Conservation (phyloP, 92 coral and sea anemone species). For the Blastomussa wellsi region DNA sequence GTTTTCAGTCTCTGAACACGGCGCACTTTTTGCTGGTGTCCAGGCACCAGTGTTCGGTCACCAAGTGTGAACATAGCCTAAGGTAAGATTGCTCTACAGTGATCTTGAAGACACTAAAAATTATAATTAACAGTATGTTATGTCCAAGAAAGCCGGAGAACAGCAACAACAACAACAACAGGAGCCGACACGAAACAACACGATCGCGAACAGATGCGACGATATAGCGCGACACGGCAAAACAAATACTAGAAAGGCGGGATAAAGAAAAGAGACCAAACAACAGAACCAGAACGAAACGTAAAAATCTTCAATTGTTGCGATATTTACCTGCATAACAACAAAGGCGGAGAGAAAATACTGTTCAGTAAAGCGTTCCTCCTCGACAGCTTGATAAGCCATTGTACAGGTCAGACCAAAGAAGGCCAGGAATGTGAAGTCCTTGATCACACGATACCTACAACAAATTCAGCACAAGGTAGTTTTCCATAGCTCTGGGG, state of each 20-base stretch:
- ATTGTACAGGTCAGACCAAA: slow-evolving; percentile 77
- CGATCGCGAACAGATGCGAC: neutral
- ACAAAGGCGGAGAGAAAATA: slow-evolving; percentile 77
- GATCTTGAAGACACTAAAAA: no score
- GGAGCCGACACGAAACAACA: neutral
- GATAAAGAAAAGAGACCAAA: neutral
- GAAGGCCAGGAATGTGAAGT: slow-evolving; percentile 64
- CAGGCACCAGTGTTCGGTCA: no score
- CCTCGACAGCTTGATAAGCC: slow-evolving; percentile 78
- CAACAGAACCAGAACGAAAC: neutral
- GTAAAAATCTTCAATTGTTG: neutral
- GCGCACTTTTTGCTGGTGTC: no score
- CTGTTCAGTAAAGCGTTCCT: slow-evolving; percentile 79
- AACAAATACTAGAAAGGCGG: neutral
- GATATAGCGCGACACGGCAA: neutral
- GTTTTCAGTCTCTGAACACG: no score
- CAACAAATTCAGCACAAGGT: neutral
- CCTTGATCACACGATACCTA: slow-evolving; percentile 91
- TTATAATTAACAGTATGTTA: no score
- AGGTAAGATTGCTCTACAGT: no score
- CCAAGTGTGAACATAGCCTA: no score
- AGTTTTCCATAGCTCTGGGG: neutral
- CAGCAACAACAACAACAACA: neutral
- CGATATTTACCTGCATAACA: slow-evolving; percentile 73
- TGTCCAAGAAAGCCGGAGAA: no score